Base-by-base conservation (phyloP, 2,113 vertebrate species). In the Xenotilapia caudafasciata region DNA sequence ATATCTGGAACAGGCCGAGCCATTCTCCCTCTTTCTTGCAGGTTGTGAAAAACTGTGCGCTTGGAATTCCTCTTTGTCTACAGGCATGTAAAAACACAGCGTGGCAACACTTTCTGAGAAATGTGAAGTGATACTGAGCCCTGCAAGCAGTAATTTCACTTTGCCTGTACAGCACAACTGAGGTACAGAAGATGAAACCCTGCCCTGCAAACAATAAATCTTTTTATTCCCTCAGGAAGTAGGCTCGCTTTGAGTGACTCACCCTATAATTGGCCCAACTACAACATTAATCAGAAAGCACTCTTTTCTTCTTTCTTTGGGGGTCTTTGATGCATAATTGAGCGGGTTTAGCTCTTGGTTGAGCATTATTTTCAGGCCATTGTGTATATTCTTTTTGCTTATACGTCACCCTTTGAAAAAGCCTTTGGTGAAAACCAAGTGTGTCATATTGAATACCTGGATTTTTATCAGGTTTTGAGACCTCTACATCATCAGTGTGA, bases 41-140 rank as follows among this genome's bases (percentile, higher is more conserved):
- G 47, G 14, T 53, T 42, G 19, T 79, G 51, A 12, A 82, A 15
- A 85, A 21, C 7, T 38, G 40, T 17, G 51, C 2, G 21, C 26
- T 23, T 26, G 53, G 4, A 56, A 60, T 77, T 77, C 73, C 73
- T 31, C 45, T 51, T 33, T 51, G 7, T 77, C 28, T 28, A 13
- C 15, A 70, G 65, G 28, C 21, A 51, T 56, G 73, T 79, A 35
- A 84, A 82, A 79, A 15, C 13, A 51, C 35, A 54, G 28, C 49
- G 33, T 5, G n/a, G 26, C 9, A 10, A 26, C 55, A 6, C 54
- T 83, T 89, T 85, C 85, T 91, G 86, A 68, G 89, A 90, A 92
- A 90, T 49, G 73, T 51, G 84, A 90, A 88, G 82, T 60, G 82
- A 92, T 85, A 89, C 85, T 51, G 53, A 79, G 8, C 53, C 77